These are phyloP conservation scores for Pseudomugil tenellus DNA, from an alignment of 2,797 vertebrate genomes.

Conservation along the genomic window DNA sequence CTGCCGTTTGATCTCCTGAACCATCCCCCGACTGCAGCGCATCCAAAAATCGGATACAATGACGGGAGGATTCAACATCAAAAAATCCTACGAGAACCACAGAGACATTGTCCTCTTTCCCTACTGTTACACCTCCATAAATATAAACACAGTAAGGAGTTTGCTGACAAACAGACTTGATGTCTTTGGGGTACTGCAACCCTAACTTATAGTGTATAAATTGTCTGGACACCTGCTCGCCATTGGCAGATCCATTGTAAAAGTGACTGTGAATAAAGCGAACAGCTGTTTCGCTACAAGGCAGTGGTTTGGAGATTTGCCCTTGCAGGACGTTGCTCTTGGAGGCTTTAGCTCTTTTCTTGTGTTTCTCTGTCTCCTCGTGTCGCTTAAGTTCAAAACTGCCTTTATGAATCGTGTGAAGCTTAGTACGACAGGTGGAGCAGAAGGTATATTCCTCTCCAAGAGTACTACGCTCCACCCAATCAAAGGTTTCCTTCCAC, in stretches of 20 bases:
- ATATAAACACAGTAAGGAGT: conserved; percentile 82
- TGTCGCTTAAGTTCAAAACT: conserved; percentile 68
- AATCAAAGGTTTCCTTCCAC: conserved; percentile 70
- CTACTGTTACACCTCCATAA: conserved; percentile 66
- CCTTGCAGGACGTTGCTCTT: not conserved
- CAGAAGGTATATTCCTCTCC: conserved; percentile 78
- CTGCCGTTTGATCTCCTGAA: conserved; percentile 35
- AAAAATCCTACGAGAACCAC: conserved; percentile 81
- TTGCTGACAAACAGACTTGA: conserved; percentile 65
- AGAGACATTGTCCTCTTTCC: conserved; percentile 39
- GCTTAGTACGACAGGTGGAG: conserved; percentile 60
- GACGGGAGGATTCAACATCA: conserved; percentile 58
- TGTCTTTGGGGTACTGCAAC: conserved; percentile 66
- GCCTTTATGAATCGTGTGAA: conserved; percentile 61
- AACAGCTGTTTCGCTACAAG: conserved; percentile 62
- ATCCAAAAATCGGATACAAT: conserved; percentile 77
- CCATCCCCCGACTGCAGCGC: conserved; percentile 53
- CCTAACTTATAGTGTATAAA: conserved; percentile 69
- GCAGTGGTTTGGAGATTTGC: conserved; percentile 4
- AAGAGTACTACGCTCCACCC: conserved; percentile 65
- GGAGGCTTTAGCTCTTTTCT: not conserved
- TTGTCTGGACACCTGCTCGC: conserved; percentile 32
- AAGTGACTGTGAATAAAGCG: conserved; percentile 73
- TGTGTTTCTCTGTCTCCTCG: conserved; percentile 63
- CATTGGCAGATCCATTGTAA: conserved; percentile 24